Conservation (phyloP, 1,140 invertebrate species). For the Macrobrachium rosenbergii region DNA sequence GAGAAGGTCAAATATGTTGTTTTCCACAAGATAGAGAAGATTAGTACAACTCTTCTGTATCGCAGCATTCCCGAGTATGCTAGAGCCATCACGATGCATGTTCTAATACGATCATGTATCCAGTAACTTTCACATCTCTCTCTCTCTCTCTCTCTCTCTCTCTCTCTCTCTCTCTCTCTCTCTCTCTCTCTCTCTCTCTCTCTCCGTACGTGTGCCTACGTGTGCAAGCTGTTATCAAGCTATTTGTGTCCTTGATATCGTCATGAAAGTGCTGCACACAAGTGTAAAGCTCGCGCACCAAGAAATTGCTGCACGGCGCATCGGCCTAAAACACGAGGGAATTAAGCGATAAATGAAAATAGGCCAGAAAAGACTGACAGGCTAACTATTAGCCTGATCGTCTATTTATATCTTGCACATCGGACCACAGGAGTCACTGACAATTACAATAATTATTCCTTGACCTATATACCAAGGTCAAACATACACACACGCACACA, state of each 20-base stretch:
- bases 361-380: too few species aligned
- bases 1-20: too few species aligned
- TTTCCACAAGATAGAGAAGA: not conserved
- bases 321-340: too few species aligned
- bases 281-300: too few species aligned
- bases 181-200: not conserved
- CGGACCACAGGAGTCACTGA: too few species aligned
- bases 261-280: not conserved
- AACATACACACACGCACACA: too few species aligned
- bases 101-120: not conserved
- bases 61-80: not conserved
- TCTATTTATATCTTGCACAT: too few species aligned
- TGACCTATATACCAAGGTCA: too few species aligned
- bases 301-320: too few species aligned
- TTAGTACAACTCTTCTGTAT: not conserved
- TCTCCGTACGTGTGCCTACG: not conserved
- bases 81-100: not conserved
- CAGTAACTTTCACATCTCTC: not conserved
- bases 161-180: not conserved
- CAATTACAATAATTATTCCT: too few species aligned
- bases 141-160: slow-evolving; percentile 16
- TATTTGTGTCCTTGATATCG: not conserved
- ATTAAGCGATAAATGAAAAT: too few species aligned
- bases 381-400: too few species aligned
- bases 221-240: not conserved